Base-by-base conservation (phyloP, 2,113 vertebrate genomes). In the Petroica traversi region DNA sequence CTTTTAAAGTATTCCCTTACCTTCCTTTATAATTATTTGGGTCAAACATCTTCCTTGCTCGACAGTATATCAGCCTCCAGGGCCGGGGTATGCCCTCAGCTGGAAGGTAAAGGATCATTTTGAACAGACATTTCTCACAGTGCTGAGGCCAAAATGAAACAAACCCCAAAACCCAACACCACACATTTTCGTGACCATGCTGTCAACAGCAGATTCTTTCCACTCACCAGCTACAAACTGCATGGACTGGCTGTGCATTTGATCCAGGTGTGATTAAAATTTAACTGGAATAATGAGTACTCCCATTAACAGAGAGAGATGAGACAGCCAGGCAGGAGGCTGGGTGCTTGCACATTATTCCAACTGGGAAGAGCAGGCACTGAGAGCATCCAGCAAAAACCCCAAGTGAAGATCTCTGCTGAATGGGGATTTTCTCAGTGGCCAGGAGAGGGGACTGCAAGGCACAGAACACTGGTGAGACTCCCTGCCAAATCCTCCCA, bases 41-140 rank as follows among this genome's bases (percentile, higher is more conserved):
- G 58, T 98, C 97, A 52, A 97, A 98, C 19, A 98, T 97, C 95
- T 98, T 98, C 95, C 96, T 97, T 52, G 98, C 98, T 74, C 98
- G 85, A 11, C 97, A 97, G 89, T 97, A 97, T 2, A 98, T 95
- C 7, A 97, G 93, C 40, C 97, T 96, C 96, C 98, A 97, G 34
- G 97, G 97, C 51, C 98, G 97, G 25, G 97, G 94, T 13, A 98
- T 98, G 67, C 95, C 97, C 58, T 97, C 97, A 77, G 97, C 98
- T 98, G 24, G 33, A 85, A 92, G 11, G 63, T 2, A 92, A 68
- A 85, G 3, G 23, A 77, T 26, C 7, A 33, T 41, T 79, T 71
- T 71, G 46, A 61, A 90, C 64, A 74, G 40, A 64, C 16, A 48
- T 45, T 71, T 43, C 82, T 94, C 24, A 46, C 36, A 9, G n/a